Percentiles rank a stretch among this genome's conserved stretches.
phyloP scores from a whole-genome alignment of 2,113 vertebrate genomes.

The Gymnocephalus cernua region DNA sequence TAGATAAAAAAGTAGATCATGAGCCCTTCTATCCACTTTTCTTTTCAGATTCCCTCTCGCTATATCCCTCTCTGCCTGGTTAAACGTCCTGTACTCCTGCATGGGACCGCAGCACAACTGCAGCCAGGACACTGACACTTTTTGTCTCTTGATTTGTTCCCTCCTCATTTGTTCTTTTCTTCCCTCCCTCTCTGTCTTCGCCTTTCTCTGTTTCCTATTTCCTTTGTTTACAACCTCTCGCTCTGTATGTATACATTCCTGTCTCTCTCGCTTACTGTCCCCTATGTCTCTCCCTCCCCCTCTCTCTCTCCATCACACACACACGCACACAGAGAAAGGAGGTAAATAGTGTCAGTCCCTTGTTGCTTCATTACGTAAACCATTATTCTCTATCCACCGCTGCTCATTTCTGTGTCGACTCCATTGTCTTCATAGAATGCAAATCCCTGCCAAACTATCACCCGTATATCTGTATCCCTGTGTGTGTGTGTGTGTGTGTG shows the following conservation, averaged over 20 bases:
- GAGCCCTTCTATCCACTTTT: neutral
- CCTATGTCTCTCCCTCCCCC: neutral
- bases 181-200: neutral
- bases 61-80: neutral
- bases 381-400: constrained; percentile 54
- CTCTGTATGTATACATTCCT: constrained; percentile 40
- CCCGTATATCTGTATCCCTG: constrained; percentile 29
- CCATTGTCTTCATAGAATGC: constrained; percentile 65
- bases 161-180: neutral
- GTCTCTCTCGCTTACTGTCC: neutral
- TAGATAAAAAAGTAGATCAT: neutral
- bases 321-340: constrained; percentile 30
- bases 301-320: neutral
- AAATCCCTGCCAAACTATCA: constrained; percentile 65
- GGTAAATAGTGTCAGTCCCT: constrained; percentile 55
- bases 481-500: constrained; percentile 8
- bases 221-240: constrained; percentile 55
- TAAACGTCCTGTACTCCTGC: constrained; percentile 23
- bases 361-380: constrained; percentile 71
- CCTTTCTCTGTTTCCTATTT: neutral
- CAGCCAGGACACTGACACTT: constrained; percentile 33
- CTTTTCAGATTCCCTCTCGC: neutral
- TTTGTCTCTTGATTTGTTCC: neutral
- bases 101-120: constrained; percentile 42
- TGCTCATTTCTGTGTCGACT: constrained; percentile 63